Evolutionary conservation across 2,113 vertebrate species (phyloP).

Genomic region (Miniopterus natalensis): DNA sequence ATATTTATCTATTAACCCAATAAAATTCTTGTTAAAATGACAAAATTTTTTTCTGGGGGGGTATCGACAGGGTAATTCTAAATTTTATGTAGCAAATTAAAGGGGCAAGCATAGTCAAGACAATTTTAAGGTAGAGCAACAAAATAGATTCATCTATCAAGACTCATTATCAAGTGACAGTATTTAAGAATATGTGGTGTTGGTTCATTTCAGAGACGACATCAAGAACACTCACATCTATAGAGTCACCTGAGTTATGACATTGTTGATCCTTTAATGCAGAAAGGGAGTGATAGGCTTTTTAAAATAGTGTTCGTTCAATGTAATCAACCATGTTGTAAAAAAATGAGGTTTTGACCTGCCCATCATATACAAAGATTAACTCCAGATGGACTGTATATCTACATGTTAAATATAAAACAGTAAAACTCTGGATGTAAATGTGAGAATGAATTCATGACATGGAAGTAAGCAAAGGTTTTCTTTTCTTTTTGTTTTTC

Average conservation of each 20-base stretch:
- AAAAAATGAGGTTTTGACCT: background rate
- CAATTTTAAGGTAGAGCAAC: background rate
- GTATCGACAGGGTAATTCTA: background rate
- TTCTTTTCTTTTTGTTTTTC: background rate
- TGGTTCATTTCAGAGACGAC: background rate
- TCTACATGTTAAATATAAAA: background rate
- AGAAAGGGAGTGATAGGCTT: background rate
- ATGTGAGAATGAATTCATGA: background rate
- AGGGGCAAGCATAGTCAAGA: background rate
- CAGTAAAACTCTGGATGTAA: background rate
- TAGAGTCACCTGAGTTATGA: background rate
- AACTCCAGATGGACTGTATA: background rate
- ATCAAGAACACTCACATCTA: background rate
- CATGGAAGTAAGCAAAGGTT: background rate
- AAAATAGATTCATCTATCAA: background rate
- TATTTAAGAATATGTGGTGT: background rate
- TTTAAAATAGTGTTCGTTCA: background rate
- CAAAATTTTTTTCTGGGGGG: fast-evolving
- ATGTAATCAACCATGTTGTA: background rate
- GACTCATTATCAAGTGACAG: background rate
- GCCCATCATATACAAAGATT: background rate
- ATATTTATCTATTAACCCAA: background rate
- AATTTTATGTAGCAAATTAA: background rate
- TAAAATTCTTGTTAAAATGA: background rate
- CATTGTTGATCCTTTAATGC: background rate